Percentiles rank a stretch among this genome's conserved stretches.
These are phyloP conservation scores for Rhimphoctona megacephalus DNA, from an alignment of 2,888 invertebrate species.

Conservation along the genomic window DNA sequence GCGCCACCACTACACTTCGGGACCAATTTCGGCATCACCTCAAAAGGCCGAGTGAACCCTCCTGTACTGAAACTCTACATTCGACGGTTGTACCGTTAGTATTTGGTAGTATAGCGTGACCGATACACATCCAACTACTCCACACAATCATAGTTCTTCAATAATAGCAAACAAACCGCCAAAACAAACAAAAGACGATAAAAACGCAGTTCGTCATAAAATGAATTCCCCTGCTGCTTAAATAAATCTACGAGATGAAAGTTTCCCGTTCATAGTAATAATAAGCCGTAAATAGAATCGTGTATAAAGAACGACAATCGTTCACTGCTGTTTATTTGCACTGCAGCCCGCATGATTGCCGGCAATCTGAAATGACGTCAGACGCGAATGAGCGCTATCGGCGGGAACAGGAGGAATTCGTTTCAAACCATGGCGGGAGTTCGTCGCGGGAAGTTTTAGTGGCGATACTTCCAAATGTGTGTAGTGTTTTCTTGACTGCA, in stretches of 20 bases:
- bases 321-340: background rate
- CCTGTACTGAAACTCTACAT: too few species aligned
- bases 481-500: constrained; percentile 76
- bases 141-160: background rate
- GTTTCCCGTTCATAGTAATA: background rate
- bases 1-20: too few species aligned
- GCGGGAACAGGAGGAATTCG: constrained; percentile 80
- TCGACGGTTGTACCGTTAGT: constrained; percentile 1
- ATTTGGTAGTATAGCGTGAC: background rate
- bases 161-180: background rate
- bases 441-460: constrained; percentile 78
- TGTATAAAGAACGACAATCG: background rate
- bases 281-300: background rate
- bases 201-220: background rate
- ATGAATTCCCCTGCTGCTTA: background rate
- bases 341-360: background rate
- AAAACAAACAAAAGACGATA: background rate
- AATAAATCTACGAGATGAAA: background rate
- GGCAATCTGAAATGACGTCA: constrained; percentile 68
- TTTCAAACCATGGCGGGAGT: constrained; percentile 81
- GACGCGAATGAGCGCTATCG: constrained; percentile 76
- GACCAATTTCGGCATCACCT: too few species aligned
- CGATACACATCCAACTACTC: background rate
- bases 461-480: constrained; percentile 77
- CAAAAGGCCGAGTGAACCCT: too few species aligned